Conservation (phyloP, 2,113 vertebrate species). For the Quiscalus mexicanus region DNA sequence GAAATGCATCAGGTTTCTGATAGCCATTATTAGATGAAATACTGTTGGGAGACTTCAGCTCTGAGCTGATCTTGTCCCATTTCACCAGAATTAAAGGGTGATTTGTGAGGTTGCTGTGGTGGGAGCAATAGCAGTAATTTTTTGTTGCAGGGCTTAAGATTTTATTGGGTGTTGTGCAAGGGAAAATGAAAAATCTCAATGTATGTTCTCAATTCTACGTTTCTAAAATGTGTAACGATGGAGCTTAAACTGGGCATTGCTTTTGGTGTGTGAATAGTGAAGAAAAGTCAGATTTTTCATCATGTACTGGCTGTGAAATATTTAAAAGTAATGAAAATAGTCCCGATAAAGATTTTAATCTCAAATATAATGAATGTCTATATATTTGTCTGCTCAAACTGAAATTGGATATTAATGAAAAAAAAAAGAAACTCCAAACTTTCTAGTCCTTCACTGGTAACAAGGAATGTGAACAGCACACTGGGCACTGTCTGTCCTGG, state of each 20-base stretch:
- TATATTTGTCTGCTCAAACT: background rate
- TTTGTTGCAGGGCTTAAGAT: constrained; percentile 31
- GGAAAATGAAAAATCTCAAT: constrained; percentile 31
- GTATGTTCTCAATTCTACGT: background rate
- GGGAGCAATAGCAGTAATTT: constrained; percentile 20
- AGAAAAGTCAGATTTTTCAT: background rate
- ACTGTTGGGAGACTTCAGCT: constrained; percentile 18
- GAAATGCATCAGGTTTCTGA: constrained; percentile 41
- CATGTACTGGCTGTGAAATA: background rate
- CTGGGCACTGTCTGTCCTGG: background rate
- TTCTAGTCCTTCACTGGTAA: background rate
- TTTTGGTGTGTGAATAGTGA: background rate
- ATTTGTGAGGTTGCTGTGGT: constrained; percentile 49
- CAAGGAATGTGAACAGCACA: background rate
- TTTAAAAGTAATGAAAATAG: background rate
- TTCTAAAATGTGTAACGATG: background rate
- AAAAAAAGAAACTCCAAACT: background rate
- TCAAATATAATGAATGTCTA: background rate
- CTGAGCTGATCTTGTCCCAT: constrained; percentile 57
- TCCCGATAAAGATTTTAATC: background rate
- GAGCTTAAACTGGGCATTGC: background rate
- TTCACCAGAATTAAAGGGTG: constrained; percentile 57
- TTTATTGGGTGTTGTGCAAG: constrained; percentile 30
- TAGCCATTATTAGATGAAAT: constrained; percentile 61
- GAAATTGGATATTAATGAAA: background rate